These are phyloP conservation scores for Crambe crambe DNA, from an alignment of 37 sponge, comb jelly and placozoan species.

Conservation along the genomic window DNA sequence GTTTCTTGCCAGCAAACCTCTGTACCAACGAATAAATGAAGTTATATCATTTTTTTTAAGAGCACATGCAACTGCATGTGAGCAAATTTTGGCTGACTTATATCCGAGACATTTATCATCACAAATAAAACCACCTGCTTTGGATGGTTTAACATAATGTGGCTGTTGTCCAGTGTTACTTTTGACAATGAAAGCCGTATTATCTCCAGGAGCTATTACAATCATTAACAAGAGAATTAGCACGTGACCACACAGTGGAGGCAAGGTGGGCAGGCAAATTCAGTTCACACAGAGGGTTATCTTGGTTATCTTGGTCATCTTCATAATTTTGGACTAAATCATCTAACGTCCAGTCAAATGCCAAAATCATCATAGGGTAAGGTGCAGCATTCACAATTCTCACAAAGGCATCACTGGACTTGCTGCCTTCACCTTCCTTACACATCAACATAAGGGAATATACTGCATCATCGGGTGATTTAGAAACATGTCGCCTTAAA, in stretches of 20 bases:
- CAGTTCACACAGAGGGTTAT: background rate
- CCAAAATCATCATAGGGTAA: conserved; percentile 22
- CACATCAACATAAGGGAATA: conserved; percentile 38
- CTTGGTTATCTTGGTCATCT: background rate
- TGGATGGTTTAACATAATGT: background rate
- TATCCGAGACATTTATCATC: background rate
- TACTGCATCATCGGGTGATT: conserved; percentile 10
- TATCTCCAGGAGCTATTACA: background rate
- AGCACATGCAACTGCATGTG: background rate
- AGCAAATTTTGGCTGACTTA: background rate
- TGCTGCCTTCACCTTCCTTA: conserved; percentile 27
- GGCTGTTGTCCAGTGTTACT: background rate
- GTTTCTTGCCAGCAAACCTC: background rate
- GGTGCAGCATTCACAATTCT: conserved; percentile 15
- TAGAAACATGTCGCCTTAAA: background rate
- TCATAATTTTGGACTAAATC: too few species aligned
- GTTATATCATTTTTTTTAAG: background rate
- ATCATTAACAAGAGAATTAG: background rate
- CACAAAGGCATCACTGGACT: conserved; percentile 6
- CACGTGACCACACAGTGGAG: background rate
- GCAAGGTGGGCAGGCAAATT: background rate
- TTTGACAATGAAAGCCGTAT: background rate
- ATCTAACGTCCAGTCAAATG: conserved; percentile 32
- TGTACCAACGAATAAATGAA: background rate
- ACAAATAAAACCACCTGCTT: background rate